Percentiles rank a stretch among this genome's conserved stretches.
Conservation (phyloP, 2,113 vertebrate species). For the Leptosomus discolor region DNA sequence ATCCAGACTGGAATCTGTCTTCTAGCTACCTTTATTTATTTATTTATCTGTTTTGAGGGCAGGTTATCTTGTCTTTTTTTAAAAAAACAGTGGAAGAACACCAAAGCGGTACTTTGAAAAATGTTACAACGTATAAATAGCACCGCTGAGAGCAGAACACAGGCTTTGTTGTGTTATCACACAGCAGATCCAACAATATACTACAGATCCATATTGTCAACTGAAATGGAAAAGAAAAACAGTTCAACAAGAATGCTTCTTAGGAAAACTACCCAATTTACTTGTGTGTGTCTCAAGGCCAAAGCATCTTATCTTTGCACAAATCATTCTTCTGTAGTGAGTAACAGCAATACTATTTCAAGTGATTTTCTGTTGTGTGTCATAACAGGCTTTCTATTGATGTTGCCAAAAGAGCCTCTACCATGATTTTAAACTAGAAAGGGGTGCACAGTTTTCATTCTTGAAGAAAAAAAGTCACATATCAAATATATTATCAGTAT, state of each 20-base stretch:
- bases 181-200: slow-evolving; percentile 56
- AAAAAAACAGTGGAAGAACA: neutral
- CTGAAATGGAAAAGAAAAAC: slow-evolving; percentile 54
- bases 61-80: neutral
- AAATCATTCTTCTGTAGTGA: slow-evolving; percentile 58
- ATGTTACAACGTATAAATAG: slow-evolving; percentile 39
- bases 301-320: slow-evolving; percentile 51
- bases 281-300: slow-evolving; percentile 60
- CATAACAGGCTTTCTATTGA: slow-evolving; percentile 38
- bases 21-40: neutral
- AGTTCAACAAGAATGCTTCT: slow-evolving; percentile 61
- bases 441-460: neutral
- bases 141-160: slow-evolving; percentile 38
- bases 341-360: slow-evolving; percentile 51
- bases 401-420: neutral
- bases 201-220: slow-evolving; percentile 60
- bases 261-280: slow-evolving; percentile 66
- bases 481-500: neutral
- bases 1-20: neutral
- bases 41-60: neutral
- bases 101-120: slow-evolving; percentile 41
- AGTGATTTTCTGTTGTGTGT: slow-evolving; percentile 41
- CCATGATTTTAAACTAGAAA: slow-evolving; percentile 16
- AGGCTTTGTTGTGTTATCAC: slow-evolving; percentile 63
- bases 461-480: neutral